A percentile compares a stretch with the other conserved stretches of the same genome.
These are phyloP conservation scores for Lepidocyrtinus sp. DNA, from an alignment of 2,888 invertebrate species.

Conservation along the genomic window DNA sequence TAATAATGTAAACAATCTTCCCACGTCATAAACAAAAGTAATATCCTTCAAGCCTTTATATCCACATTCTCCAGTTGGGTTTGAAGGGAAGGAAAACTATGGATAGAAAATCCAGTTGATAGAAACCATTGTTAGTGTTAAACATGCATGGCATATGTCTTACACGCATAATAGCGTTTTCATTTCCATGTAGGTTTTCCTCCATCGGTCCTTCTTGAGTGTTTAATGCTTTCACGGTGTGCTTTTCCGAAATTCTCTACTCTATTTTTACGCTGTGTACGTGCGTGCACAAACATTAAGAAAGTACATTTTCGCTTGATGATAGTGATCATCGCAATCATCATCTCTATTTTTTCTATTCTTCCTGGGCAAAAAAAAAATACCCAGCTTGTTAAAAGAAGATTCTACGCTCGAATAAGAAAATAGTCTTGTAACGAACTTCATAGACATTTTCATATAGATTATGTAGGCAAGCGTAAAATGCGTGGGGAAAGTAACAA, in stretches of 20 bases:
- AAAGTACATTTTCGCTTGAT: constrained; percentile 50
- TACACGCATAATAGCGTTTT: not conserved
- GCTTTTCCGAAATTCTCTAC: constrained; percentile 9
- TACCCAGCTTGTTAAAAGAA: constrained; percentile 14
- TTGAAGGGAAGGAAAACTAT: too few species aligned
- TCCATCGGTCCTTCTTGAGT: constrained; percentile 2
- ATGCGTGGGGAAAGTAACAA: constrained; percentile 19
- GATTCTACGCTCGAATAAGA: not conserved
- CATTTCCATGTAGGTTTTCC: not conserved
- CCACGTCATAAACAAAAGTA: too few species aligned
- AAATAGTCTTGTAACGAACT: not conserved
- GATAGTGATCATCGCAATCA: constrained; percentile 24
- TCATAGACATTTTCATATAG: not conserved
- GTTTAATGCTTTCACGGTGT: constrained; percentile 26
- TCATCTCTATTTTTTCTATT: constrained; percentile 33
- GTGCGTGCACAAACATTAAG: constrained; percentile 52
- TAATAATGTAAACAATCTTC: too few species aligned
- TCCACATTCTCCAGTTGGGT: too few species aligned
- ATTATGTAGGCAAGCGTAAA: not conserved
- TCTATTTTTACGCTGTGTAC: constrained; percentile 41
- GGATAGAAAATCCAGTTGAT: too few species aligned
- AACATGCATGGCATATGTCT: not conserved
- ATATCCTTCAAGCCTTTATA: too few species aligned
- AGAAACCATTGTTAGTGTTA: too few species aligned
- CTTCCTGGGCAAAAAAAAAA: too few species aligned